A percentile compares a stretch with the other conserved stretches of the same genome.
Evolutionary conservation across 2,888 invertebrate species (phyloP).

Genomic region (Idaea biselata): DNA sequence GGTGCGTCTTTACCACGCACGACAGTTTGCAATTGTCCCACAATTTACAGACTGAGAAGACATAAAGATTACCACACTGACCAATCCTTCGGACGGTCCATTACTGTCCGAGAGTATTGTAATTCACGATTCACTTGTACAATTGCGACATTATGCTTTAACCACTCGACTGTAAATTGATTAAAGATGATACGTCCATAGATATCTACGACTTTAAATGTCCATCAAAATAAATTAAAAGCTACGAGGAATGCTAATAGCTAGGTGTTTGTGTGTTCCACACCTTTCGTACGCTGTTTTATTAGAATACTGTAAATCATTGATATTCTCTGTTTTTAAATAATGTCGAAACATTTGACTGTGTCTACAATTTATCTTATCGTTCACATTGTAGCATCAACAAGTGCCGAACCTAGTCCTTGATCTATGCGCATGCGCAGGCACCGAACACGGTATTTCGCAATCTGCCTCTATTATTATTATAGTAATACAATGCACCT

Average conservation of each 20-base stretch:
- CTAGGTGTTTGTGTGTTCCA: neutral
- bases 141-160: conserved; percentile 29
- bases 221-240: conserved; percentile 15
- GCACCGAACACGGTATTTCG: conserved; percentile 46
- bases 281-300: neutral
- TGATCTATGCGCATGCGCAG: conserved; percentile 66
- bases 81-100: conserved; percentile 37
- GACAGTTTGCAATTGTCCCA: conserved; percentile 17
- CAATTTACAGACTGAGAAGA: conserved; percentile 28
- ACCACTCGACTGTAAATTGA: conserved; percentile 34
- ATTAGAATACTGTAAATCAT: neutral
- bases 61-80: conserved; percentile 33
- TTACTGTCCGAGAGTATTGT: conserved; percentile 39
- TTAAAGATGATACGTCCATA: conserved; percentile 35
- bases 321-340: neutral
- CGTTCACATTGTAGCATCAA: conserved; percentile 54
- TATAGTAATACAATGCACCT: conserved; percentile 49
- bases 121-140: conserved; percentile 35
- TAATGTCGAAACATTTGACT: conserved; percentile 24
- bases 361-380: conserved; percentile 50
- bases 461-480: conserved; percentile 53
- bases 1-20: conserved; percentile 20
- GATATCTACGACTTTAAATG: conserved; percentile 23
- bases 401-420: conserved; percentile 54
- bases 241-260: neutral